Evolutionary conservation across 2,113 vertebrate species (phyloP).

Genomic region (Oplegnathus fasciatus): DNA sequence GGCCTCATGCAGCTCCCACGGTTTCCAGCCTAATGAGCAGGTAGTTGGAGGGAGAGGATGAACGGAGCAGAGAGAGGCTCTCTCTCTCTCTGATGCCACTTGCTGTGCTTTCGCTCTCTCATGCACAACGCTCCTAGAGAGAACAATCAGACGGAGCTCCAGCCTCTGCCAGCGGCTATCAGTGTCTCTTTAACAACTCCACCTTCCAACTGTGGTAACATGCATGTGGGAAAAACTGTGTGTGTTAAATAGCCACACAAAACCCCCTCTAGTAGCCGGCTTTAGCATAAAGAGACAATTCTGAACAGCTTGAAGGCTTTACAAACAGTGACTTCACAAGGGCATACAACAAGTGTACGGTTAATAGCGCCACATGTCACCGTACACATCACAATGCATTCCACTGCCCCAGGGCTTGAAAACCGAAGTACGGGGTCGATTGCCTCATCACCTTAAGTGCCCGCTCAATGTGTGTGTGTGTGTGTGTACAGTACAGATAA

Average conservation of each 20-base stretch:
- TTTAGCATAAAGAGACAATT: constrained; percentile 56
- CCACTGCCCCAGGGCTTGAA: constrained; percentile 54
- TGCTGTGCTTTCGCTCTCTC: constrained; percentile 57
- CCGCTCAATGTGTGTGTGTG: constrained; percentile 48
- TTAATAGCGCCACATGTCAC: constrained; percentile 57
- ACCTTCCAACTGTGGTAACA: constrained; percentile 38
- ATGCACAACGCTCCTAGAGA: constrained; percentile 45
- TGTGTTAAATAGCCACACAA: constrained; percentile 40
- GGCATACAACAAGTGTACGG: constrained; percentile 44
- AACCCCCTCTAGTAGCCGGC: constrained; percentile 30
- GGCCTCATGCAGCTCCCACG: constrained; percentile 26
- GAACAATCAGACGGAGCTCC: constrained; percentile 64
- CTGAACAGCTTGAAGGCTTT: constrained; percentile 42
- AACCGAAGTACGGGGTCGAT: constrained; percentile 68
- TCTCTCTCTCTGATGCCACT: constrained; percentile 31
- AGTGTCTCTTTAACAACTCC: constrained; percentile 65
- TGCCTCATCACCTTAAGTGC: constrained; percentile 80
- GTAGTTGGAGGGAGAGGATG: constrained; percentile 43
- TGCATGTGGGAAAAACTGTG: constrained; percentile 26
- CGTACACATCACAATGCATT: constrained; percentile 58
- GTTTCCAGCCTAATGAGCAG: constrained; percentile 62
- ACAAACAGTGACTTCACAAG: constrained; percentile 43
- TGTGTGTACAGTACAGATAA: constrained; percentile 62
- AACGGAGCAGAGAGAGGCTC: constrained; percentile 20
- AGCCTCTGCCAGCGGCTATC: constrained; percentile 63